phyloP scores from a whole-genome alignment of 2,888 invertebrate species.

The Dorcus parallelipipedus region DNA sequence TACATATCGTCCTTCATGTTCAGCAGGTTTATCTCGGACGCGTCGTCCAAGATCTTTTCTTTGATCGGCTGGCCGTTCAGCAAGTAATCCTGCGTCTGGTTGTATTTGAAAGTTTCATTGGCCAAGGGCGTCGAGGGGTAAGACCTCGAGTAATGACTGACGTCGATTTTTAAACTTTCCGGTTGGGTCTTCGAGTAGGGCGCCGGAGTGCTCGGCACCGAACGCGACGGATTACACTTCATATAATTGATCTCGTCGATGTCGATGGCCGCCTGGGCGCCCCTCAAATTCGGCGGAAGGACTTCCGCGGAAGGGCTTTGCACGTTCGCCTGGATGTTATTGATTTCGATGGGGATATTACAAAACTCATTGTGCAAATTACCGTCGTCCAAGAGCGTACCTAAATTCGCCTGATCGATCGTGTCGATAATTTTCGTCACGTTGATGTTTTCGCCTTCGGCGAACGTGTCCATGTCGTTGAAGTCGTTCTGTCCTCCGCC shows the following conservation, averaged over 20 bases:
- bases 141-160: constrained; percentile 52
- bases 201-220: constrained; percentile 67
- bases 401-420: constrained; percentile 48
- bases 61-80: constrained; percentile 47
- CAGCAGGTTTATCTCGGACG: constrained; percentile 10
- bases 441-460: constrained; percentile 60
- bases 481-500: constrained; percentile 71
- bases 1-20: constrained; percentile 20
- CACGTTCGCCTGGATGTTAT: constrained; percentile 23
- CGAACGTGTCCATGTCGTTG: constrained; percentile 65
- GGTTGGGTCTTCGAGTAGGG: constrained; percentile 51
- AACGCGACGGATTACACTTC: constrained; percentile 55
- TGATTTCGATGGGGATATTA: constrained; percentile 21
- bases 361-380: not conserved
- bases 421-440: constrained; percentile 58
- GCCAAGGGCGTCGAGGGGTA: constrained; percentile 72
- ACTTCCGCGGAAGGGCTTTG: not conserved
- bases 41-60: constrained; percentile 22
- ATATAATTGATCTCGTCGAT: constrained; percentile 25
- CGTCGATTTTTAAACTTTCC: constrained; percentile 2
- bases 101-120: constrained; percentile 40
- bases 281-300: not conserved
- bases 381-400: constrained; percentile 29
- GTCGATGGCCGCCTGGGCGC: constrained; percentile 27
- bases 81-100: constrained; percentile 44